Evolutionary conservation across 2,888 invertebrate genomes (phyloP).

Genomic region (Leptopilina syphax): DNA sequence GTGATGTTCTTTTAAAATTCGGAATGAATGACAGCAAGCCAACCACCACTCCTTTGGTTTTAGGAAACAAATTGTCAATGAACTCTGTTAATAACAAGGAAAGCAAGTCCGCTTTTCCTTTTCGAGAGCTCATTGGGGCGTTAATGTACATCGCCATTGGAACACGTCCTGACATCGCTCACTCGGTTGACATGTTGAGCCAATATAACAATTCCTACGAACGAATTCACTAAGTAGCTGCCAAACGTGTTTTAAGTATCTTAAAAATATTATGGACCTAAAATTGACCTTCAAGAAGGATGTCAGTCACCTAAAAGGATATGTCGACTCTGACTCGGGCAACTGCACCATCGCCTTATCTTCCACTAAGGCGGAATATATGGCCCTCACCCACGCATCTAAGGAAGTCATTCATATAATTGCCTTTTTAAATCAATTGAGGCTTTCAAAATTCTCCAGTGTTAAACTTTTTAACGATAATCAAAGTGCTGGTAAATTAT

Average conservation of each 20-base stretch:
- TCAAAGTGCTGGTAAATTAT: constrained; percentile 48
- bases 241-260: constrained; percentile 61
- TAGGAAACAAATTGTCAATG: neutral
- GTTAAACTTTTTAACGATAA: constrained; percentile 48
- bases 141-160: constrained; percentile 51
- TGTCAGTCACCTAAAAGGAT: constrained; percentile 50
- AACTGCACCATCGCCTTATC: constrained; percentile 44
- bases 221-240: constrained; percentile 59
- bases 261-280: constrained; percentile 53
- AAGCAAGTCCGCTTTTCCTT: constrained; percentile 38
- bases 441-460: constrained; percentile 22
- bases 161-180: constrained; percentile 59
- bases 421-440: constrained; percentile 46
- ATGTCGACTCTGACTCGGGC: constrained; percentile 61
- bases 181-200: constrained; percentile 52
- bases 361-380: constrained; percentile 42
- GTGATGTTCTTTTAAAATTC: constrained; percentile 51
- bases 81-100: neutral
- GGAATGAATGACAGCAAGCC: constrained; percentile 51
- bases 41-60: constrained; percentile 48
- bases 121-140: constrained; percentile 54
- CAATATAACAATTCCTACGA: constrained; percentile 52
- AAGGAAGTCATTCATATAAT: constrained; percentile 46
- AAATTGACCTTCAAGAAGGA: constrained; percentile 53
- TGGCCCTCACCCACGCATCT: constrained; percentile 44